These are phyloP conservation scores for Lasioglossum oenotherae DNA, from an alignment of 2,888 invertebrate species.

Conservation along the genomic window DNA sequence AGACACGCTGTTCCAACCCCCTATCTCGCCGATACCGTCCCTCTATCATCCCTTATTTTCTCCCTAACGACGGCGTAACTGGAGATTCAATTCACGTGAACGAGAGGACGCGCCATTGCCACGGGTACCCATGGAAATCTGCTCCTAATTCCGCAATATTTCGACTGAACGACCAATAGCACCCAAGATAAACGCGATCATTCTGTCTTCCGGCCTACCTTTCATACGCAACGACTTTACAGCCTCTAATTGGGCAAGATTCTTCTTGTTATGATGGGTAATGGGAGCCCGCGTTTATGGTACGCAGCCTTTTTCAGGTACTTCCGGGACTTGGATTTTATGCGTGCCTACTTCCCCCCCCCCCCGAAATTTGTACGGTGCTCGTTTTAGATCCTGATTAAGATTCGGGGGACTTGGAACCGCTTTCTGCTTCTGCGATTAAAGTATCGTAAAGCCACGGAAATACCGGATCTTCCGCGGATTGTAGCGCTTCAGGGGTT, in stretches of 20 bases:
- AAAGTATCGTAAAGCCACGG: neutral
- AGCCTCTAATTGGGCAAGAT: neutral
- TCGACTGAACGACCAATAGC: conserved; percentile 23
- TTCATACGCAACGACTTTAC: neutral
- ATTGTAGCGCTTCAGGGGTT: neutral
- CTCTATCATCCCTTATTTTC: conserved; percentile 22
- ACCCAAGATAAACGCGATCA: conserved; percentile 8
- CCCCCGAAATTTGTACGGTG: neutral
- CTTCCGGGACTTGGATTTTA: neutral
- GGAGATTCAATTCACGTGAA: conserved; percentile 57
- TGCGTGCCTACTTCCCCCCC: no score
- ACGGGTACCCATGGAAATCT: conserved; percentile 41
- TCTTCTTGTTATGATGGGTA: neutral
- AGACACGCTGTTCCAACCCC: conserved; percentile 36
- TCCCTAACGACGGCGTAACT: conserved; percentile 44
- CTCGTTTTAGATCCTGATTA: neutral
- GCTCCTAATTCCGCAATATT: conserved; percentile 48
- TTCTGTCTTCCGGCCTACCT: neutral
- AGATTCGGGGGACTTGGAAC: neutral
- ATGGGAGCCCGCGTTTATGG: neutral
- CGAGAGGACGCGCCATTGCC: conserved; percentile 32
- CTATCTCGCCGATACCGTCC: neutral
- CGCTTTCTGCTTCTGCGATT: neutral
- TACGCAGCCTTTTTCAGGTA: neutral
- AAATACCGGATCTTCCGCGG: neutral